Evolutionary conservation across 2,797 vertebrate species (phyloP), one percentile per base, ranked within the genome.

Genomic region (Brachyrhaphis roseni): DNA sequence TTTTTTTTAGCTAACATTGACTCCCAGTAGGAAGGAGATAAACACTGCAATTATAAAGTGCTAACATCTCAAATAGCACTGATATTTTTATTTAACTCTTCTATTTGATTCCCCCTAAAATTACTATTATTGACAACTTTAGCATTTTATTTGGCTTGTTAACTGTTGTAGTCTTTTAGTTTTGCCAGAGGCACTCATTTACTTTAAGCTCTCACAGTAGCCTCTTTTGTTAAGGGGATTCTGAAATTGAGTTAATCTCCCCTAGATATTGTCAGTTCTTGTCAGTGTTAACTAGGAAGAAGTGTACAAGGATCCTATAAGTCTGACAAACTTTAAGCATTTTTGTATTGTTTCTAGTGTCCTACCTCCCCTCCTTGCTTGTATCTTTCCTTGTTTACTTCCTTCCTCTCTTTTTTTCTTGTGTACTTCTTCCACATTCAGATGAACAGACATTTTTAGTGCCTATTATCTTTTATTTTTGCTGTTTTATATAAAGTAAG

Each of bases 1-100:
- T 45, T 70, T 26, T 76, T 57, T 66, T 55, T 31, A 28, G 59
- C 4, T 39, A 71, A 70, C 41, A 78, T 74, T 43, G 53, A 34
- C 13, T 51, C 62, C 20, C 13, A 71, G 12, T 79, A 12, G 55
- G 41, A 75, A 62, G 62, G 62, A 64, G 31, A 28, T 51, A 26
- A 8, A 15, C 4, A 46, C 41, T 20, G 28, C 13, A 20, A 36
- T 59, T 23, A 68, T 28, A 70, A 26, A 41, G 10, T 3, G 66
- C 15, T 76, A 57, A 45, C 45, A 5, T 20, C 10, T 43, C 1
- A 62, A 26, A 51, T 62, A 72, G 18, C 43, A 11, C 5, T 53
- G 39, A 34, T 39, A 41, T 47, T 57, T 51, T 59, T 34, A 55
- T 8, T 41, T 55, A 3, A 64, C 72, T 74, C 6, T 39, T 51